A percentile compares a stretch with the other conserved stretches of the same genome.
Evolutionary conservation across 2,888 invertebrate genomes (phyloP).

Genomic region (Rhagium mordax): DNA sequence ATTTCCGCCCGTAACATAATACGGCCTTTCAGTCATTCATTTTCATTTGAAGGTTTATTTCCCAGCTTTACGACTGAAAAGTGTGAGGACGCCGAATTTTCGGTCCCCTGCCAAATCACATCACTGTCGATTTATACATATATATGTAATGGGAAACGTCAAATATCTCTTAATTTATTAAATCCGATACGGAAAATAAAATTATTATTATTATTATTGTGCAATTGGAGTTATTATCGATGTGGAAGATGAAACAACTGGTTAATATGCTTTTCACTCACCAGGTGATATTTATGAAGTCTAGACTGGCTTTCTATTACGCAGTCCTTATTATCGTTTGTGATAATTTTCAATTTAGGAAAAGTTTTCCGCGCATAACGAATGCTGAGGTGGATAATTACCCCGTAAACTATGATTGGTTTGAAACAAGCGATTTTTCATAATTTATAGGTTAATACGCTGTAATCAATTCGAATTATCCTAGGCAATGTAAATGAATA

Average conservation of each 20-base stretch:
- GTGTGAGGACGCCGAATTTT: constrained; percentile 16
- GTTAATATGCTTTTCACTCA: no score
- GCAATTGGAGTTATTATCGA: no score
- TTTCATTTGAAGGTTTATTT: constrained; percentile 25
- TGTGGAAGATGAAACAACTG: no score
- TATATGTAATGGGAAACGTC: constrained; percentile 28
- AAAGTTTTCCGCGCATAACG: no score
- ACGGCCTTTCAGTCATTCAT: constrained; percentile 9
- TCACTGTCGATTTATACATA: constrained; percentile 32
- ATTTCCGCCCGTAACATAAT: constrained; percentile 8
- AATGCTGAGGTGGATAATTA: neutral
- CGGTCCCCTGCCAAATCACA: constrained; percentile 5
- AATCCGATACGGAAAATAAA: no score
- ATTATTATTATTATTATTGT: no score
- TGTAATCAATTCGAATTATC: constrained; percentile 18
- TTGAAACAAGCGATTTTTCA: neutral
- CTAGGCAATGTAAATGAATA: constrained; percentile 36
- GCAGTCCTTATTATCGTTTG: no score
- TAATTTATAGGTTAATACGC: neutral
- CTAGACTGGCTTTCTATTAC: no score
- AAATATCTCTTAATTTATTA: constrained; percentile 30
- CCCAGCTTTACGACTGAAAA: constrained; percentile 23
- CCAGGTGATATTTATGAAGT: no score
- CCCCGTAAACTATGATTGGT: neutral
- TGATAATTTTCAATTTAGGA: no score